Base-by-base conservation (phyloP, 2,888 invertebrate species). In the Diabrotica balteata region DNA sequence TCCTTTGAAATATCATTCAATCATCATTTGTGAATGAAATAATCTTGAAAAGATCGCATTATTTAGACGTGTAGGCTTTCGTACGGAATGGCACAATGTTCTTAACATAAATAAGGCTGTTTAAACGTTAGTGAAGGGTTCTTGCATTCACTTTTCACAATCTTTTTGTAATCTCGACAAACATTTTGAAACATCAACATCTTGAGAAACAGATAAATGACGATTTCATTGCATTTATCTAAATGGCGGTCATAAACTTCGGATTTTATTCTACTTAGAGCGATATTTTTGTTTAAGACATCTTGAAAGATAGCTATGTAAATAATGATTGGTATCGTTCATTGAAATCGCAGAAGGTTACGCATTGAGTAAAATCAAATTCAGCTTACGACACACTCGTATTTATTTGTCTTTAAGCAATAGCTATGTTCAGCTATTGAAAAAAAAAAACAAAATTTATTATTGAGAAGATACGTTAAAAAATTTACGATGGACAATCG, bases 11-110 rank as follows among this genome's bases (percentile, higher is more conserved):
- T 60, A 60, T 60, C 60, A 51, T 51, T 61, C 61, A 52, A 43
- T 52, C 46, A 45, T 61, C 61, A 45, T 52, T 52, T 52, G 45
- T 46, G 52, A 61, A 61, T 53, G 61, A 52, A 61, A 43, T 52
- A 61, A 61, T 61, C 61, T 51, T 11, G 61, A 61, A 61, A 61
- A 61, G 61, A 61, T 61, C 52, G 45, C 61, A 61, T 61, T 32
- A 61, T 52, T 61, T 61, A 61, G 52, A 61, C 46, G 52, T 45
- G 51, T 51, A 61, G 46, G 11, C 59, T 9, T n/a, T 59, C 59
- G 22, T 59, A 10, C 10, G n/a, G 59, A 49, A 61, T 61, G 61
- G 50, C 61, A 61, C 61, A 61, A 61, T 61, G 52, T 61, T 61
- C 50, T 51, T 61, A 50, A 45, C 51, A 61, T 61, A 61, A 52